Evolutionary conservation across 1,140 invertebrate species (phyloP), one percentile per base, ranked within the genome.

Genomic region (Zaprionus davidi): DNA sequence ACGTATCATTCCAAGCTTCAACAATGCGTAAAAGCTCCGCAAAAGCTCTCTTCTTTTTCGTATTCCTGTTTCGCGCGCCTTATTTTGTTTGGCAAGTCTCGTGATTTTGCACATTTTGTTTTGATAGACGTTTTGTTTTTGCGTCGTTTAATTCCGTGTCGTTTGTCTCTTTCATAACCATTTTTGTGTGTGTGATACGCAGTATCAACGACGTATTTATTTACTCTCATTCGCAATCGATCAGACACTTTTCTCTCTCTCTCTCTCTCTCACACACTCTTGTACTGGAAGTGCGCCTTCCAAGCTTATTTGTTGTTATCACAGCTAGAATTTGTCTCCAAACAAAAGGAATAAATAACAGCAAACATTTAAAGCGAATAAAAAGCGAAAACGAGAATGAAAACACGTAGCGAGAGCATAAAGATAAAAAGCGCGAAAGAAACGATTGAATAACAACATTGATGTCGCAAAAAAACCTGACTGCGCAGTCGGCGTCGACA

Each of bases 401-500:
- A 56, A 36, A 38, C 9, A 31, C 51, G 17, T 20, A 64, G 24
- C 51, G 9, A 24, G 6, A 20, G 44, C 9, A 20, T 17, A 69
- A 70, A 55, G 41, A 78, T 17, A 78, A 67, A 70, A 68, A 58
- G 63, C 49, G 69, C 24, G n/a, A 46, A 46, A 55, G 31, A 60
- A 70, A 59, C 73, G 70, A 73, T 87, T 86, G 80, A 87, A 75
- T 86, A 86, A 86, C 83, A 86, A 78, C 67, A 66, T 49, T 57
- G 55, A 15, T 34, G 63, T 44, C 36, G 31, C 9, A 9, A 34
- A 34, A 9, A 34, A 34, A 11, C 9, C 9, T 11, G 31, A 11
- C 31, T 34, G 41, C 59, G 20, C 22, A 5, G 26, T n/a, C 38
- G n/a, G 9, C n/a, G 41, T n/a, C 41, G 12, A 15, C 26, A 15